These are phyloP conservation scores for Hybos culiciformis DNA, from an alignment of 2,888 invertebrate genomes.

Conservation along the genomic window DNA sequence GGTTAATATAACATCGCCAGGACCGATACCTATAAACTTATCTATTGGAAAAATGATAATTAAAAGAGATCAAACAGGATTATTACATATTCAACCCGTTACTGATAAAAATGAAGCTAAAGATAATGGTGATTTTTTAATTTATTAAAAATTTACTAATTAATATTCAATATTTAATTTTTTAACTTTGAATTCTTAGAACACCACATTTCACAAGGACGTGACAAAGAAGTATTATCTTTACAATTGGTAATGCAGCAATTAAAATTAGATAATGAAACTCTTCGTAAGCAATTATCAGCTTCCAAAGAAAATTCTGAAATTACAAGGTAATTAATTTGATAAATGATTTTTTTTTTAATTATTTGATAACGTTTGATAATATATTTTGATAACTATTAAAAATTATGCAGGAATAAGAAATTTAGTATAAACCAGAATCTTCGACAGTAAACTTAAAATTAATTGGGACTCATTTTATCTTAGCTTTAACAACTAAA, in stretches of 20 bases:
- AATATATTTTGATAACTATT: not conserved
- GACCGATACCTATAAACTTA: constrained; percentile 64
- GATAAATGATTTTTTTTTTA: not conserved
- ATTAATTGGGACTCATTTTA: not conserved
- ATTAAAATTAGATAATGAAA: constrained; percentile 48
- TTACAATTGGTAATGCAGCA: constrained; percentile 40
- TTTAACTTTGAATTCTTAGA: too few relatives aligned
- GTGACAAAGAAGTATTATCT: constrained; percentile 37
- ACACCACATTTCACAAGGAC: not conserved
- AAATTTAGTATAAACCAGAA: too few relatives aligned
- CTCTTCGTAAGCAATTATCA: constrained; percentile 44
- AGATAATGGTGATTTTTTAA: constrained; percentile 1
- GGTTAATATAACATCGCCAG: constrained; percentile 66
- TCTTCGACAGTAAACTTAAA: not conserved
- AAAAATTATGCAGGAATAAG: too few relatives aligned
- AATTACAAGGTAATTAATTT: constrained; percentile 39
- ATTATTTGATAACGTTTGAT: not conserved
- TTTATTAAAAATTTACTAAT: constrained; percentile 5
- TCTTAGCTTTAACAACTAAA: not conserved
- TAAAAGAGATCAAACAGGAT: constrained; percentile 56
- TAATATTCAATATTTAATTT: not conserved
- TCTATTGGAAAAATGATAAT: constrained; percentile 56
- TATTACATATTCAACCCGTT: constrained; percentile 56
- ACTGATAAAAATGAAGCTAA: constrained; percentile 6
- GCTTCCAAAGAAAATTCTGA: constrained; percentile 39